A percentile compares a stretch with the other conserved stretches of the same genome.
Evolutionary conservation across 1,140 invertebrate genomes (phyloP).

Genomic region (Potamilus streckersoni): DNA sequence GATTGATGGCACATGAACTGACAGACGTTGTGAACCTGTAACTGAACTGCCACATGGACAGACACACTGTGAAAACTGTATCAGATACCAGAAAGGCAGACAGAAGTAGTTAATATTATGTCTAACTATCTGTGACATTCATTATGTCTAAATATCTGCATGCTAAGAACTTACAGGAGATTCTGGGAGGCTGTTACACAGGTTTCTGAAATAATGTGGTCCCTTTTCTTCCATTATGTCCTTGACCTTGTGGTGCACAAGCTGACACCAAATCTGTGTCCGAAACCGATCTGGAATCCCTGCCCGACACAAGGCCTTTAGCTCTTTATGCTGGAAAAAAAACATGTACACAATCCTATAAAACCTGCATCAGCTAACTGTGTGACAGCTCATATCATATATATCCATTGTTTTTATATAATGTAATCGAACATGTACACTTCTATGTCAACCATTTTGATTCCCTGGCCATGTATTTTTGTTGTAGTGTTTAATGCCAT

Average conservation of each 20-base stretch:
- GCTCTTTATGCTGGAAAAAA: conserved; percentile 41
- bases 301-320: conserved; percentile 66
- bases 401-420: no score
- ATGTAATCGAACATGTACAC: no score
- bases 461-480: no score
- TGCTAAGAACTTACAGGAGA: conserved; percentile 61
- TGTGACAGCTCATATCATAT: no score
- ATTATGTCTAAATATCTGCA: not conserved
- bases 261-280: conserved; percentile 68
- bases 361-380: no score
- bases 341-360: not conserved
- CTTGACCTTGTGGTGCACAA: conserved; percentile 67
- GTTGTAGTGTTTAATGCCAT: no score
- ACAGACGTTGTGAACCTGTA: no score
- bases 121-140: not conserved
- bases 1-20: no score
- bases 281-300: conserved; percentile 70
- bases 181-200: conserved; percentile 68
- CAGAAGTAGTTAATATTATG: not conserved
- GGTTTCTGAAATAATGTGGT: conserved; percentile 69
- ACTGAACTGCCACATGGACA: no score
- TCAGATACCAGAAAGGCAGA: no score
- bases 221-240: conserved; percentile 70
- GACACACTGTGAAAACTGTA: no score
- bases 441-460: no score